phyloP scores from a whole-genome alignment of 2,888 invertebrate genomes.

The Eustalomyia histrio region DNA sequence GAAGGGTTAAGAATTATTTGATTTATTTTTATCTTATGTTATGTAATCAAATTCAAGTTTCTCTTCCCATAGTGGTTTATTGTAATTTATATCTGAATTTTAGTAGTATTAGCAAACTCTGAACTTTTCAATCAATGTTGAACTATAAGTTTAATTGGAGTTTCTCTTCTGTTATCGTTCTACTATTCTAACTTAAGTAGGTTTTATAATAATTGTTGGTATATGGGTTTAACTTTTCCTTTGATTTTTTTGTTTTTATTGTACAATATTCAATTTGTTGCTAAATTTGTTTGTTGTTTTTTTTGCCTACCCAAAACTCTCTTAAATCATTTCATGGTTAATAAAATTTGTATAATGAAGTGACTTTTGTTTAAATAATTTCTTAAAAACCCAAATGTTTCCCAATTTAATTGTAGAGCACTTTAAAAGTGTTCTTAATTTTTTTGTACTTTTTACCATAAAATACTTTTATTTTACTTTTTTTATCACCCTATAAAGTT shows the following conservation, averaged over 20 bases:
- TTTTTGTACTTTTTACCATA: neutral
- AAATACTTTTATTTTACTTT: neutral
- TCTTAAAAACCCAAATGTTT: constrained; percentile 7
- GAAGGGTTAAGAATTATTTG: too few species aligned
- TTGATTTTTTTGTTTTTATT: constrained; percentile 1
- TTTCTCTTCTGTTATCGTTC: too few species aligned
- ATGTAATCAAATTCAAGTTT: too few species aligned
- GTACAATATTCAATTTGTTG: constrained; percentile 37
- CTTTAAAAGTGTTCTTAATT: neutral
- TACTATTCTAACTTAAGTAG: neutral
- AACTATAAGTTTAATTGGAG: neutral
- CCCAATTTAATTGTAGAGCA: neutral
- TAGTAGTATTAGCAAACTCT: neutral
- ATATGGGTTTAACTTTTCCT: neutral
- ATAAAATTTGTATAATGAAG: constrained; percentile 36
- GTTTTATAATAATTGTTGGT: neutral
- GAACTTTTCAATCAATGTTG: constrained; percentile 12
- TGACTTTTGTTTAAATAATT: neutral
- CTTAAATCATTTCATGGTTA: constrained; percentile 23
- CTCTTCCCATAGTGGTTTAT: too few species aligned
- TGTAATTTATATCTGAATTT: neutral
- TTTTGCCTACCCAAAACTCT: constrained; percentile 3
- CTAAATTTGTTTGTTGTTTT: neutral
- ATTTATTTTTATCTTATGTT: too few species aligned
- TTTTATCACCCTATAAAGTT: constrained; percentile 37